These are phyloP conservation scores for Clusia tigrina DNA, from an alignment of 2,888 invertebrate genomes.

Conservation along the genomic window DNA sequence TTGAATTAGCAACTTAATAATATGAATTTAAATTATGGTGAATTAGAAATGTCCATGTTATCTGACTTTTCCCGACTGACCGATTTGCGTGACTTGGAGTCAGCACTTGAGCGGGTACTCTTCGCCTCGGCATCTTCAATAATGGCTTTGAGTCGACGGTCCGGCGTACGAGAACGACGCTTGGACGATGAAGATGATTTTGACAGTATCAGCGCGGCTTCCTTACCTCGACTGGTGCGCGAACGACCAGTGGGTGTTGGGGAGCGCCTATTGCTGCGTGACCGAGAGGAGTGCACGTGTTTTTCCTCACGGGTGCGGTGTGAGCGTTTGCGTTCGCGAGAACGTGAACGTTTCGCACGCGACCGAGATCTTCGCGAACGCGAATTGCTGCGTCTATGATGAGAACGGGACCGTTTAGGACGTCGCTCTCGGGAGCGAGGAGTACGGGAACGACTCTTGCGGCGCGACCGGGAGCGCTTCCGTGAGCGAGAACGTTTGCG, in stretches of 20 bases:
- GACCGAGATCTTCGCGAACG: slow-evolving; percentile 51
- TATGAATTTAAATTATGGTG: no score
- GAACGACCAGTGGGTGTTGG: slow-evolving; percentile 60
- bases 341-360: slow-evolving; percentile 62
- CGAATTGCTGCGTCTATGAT: slow-evolving; percentile 61
- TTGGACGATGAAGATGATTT: slow-evolving; percentile 51
- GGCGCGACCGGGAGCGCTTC: slow-evolving; percentile 57
- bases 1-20: no score
- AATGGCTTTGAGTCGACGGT: slow-evolving; percentile 52
- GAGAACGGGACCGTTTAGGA: slow-evolving; percentile 63
- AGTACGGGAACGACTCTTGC: slow-evolving; percentile 45
- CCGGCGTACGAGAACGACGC: slow-evolving; percentile 60
- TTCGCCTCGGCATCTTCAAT: slow-evolving; percentile 54
- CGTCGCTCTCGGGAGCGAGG: slow-evolving; percentile 65
- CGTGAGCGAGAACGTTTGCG: slow-evolving; percentile 62
- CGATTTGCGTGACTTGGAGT: slow-evolving; percentile 67
- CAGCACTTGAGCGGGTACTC: slow-evolving; percentile 59
- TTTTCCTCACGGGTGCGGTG: slow-evolving; percentile 65
- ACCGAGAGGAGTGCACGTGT: slow-evolving; percentile 62
- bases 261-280: slow-evolving; percentile 63
- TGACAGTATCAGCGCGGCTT: slow-evolving; percentile 39
- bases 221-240: slow-evolving; percentile 59
- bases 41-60: slow-evolving; percentile 84
- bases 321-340: slow-evolving; percentile 70
- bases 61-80: slow-evolving; percentile 69